Conservation (phyloP, 2,888 invertebrate genomes). For the Gibbula magus region DNA sequence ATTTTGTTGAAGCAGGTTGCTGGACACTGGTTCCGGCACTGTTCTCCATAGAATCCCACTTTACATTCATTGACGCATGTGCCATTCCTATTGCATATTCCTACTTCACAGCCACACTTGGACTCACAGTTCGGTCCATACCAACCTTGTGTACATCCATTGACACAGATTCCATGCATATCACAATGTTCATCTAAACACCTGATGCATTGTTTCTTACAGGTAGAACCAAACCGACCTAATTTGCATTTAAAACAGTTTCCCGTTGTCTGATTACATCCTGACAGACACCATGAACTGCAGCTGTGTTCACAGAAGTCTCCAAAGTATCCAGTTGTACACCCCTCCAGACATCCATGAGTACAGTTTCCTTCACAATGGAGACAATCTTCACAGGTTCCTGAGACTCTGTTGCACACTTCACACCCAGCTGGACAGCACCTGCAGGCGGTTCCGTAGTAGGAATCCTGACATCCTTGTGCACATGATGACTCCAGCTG, state of each 20-base stretch:
- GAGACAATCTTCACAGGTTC: too few species aligned
- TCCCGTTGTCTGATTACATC: too few species aligned
- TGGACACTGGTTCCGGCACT: too few species aligned
- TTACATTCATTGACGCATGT: neutral
- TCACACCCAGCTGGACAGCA: neutral
- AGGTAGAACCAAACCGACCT: too few species aligned
- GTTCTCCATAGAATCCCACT: neutral
- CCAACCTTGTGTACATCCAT: neutral
- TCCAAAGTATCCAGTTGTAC: neutral
- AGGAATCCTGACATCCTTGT: neutral
- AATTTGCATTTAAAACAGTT: too few species aligned
- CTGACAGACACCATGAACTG: too few species aligned
- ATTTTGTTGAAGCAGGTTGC: too few species aligned
- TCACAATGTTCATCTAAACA: too few species aligned
- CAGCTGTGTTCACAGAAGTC: neutral
- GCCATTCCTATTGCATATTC: neutral
- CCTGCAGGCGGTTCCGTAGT: neutral
- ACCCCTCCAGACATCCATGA: neutral
- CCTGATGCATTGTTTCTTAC: too few species aligned
- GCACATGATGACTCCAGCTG: too few species aligned
- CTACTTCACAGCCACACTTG: neutral
- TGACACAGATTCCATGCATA: neutral
- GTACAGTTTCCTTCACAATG: too few species aligned
- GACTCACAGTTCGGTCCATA: neutral
- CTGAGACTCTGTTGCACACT: too few species aligned